Evolutionary conservation across 2,888 invertebrate species (phyloP), one percentile per base, ranked within the genome.

Genomic region (Leptinotarsa haldemani): DNA sequence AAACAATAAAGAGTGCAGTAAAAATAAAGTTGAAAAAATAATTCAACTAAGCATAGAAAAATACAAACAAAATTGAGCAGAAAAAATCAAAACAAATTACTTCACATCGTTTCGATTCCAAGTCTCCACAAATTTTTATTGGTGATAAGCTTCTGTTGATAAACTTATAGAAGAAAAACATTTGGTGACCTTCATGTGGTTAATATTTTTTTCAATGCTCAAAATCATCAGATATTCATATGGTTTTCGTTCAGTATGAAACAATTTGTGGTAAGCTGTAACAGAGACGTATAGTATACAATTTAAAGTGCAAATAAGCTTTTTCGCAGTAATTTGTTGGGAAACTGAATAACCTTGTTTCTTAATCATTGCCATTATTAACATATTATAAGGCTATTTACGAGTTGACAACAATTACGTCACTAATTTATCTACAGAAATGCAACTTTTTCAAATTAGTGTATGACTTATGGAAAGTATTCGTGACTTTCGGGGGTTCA

Each of bases 311-410:
- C 7, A 40, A 30, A 40, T 61, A 16, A 40, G 61, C 61, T 30
- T 61, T 61, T 61, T 40, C 61, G 16, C 40, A 40, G 30, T 15
- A 40, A 30, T n/a, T 9, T 61, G 12, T 30, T 7, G 5, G 18
- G 18, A 30, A n/a, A 61, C 30, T 58, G 16, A 40, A 16, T 61
- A 18, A 61, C 61, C 61, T 61, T 61, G 40, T 40, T 61, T 30
- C n/a, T 40, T 22, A 50, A 13, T 50, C 15, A 25, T 56, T 56
- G 12, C 56, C 56, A 56, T 56, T 3, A 56, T 56, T 25, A 56
- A 15, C 61, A 61, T 61, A 61, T 61, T 40, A 40, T 40, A 22
- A 56, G 20, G 22, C 15, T 56, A 56, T 56, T 56, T 20, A 22
- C 13, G 13, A 56, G 56, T 56, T 1, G 56, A 56, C 22, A 22